Evolutionary conservation across 2,113 vertebrate species (phyloP).

Genomic region (Tetrao urogallus): DNA sequence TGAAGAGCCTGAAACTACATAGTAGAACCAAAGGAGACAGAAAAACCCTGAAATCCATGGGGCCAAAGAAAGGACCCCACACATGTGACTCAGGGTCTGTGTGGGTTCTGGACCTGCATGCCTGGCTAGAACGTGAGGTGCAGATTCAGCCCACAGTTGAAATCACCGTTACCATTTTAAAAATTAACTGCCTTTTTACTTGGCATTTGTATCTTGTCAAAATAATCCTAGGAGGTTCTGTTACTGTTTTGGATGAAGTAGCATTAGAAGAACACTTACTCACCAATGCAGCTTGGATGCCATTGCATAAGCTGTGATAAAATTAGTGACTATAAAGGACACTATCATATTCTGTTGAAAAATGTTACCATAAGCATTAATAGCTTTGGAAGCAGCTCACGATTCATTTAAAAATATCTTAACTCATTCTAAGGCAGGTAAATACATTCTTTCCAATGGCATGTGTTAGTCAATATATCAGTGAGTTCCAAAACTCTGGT

Average conservation of each 20-base stretch:
- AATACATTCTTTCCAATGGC: background rate
- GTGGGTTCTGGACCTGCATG: background rate
- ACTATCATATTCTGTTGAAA: background rate
- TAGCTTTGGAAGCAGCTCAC: background rate
- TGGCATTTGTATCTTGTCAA: background rate
- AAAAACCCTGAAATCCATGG: background rate
- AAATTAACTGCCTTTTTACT: slow-evolving; percentile 20
- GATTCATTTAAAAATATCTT: background rate
- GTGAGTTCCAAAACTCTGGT: background rate
- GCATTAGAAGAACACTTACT: background rate
- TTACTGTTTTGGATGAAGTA: slow-evolving; percentile 6
- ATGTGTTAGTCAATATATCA: background rate
- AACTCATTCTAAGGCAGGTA: background rate
- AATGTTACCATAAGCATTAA: background rate
- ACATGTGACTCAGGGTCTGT: background rate
- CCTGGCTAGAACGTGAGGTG: background rate
- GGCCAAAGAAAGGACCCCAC: background rate
- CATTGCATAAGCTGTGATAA: background rate
- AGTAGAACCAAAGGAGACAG: background rate
- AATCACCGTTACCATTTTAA: slow-evolving; percentile 6
- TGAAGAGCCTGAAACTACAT: background rate
- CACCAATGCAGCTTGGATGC: background rate
- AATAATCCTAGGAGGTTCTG: background rate
- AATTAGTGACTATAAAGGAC: background rate
- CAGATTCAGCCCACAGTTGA: background rate